Conservation (phyloP, 2,797 vertebrate genomes). For the Pseudochirops corinnae region DNA sequence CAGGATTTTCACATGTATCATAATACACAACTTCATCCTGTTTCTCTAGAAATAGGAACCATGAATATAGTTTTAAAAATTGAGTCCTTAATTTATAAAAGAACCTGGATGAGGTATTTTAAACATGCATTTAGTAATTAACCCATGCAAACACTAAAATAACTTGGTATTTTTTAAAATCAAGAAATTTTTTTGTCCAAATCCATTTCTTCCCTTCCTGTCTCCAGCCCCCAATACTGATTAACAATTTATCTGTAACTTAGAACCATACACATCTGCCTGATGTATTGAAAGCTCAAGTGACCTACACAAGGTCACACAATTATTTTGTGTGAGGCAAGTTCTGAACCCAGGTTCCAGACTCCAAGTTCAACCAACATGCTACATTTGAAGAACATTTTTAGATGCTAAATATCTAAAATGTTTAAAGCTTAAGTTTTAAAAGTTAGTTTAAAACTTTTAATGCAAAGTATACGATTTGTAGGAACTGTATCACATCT, state of each 20-base stretch:
- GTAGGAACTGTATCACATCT: neutral
- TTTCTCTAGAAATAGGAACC: conserved; percentile 88
- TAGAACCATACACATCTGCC: neutral
- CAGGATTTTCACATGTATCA: conserved; percentile 93
- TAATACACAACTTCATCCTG: conserved; percentile 97
- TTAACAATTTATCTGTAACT: neutral
- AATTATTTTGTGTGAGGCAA: neutral
- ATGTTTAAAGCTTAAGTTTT: neutral
- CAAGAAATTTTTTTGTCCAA: neutral
- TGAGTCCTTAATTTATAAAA: conserved; percentile 19
- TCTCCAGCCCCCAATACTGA: neutral
- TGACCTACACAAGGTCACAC: neutral
- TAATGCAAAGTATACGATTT: neutral
- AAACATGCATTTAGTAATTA: neutral
- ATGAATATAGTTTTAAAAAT: conserved; percentile 68
- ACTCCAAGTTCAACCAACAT: neutral
- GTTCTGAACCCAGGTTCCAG: neutral
- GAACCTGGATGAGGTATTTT: neutral
- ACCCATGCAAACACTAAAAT: neutral
- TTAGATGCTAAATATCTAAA: neutral
- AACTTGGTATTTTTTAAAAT: neutral
- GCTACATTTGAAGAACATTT: neutral
- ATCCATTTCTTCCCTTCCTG: neutral
- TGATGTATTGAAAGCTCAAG: neutral
- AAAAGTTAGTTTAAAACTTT: neutral